phyloP scores from a whole-genome alignment of 2,113 vertebrate genomes.

The Colinus virginianus region DNA sequence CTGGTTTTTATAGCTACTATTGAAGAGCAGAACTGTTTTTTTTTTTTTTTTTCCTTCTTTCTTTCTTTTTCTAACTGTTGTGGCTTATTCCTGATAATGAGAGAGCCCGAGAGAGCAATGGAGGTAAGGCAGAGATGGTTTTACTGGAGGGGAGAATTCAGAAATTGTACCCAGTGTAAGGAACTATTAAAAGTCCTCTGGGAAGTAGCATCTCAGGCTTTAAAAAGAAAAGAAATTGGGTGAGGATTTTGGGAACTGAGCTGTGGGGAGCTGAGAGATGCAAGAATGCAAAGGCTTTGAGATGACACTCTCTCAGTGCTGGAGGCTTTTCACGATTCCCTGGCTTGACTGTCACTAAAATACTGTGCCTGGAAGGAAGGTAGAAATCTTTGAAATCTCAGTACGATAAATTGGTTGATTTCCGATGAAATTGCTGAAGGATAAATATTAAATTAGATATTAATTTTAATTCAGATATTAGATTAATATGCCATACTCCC shows the following conservation, averaged over 20 bases:
- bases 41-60: too few relatives aligned
- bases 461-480: not conserved
- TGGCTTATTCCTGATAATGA: not conserved
- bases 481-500: not conserved
- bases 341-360: not conserved
- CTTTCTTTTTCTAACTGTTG: not conserved
- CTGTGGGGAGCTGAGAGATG: not conserved
- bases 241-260: not conserved
- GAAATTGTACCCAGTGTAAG: not conserved
- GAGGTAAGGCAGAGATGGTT: not conserved
- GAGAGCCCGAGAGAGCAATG: not conserved
- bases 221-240: not conserved
- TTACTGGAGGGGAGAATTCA: not conserved
- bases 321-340: not conserved
- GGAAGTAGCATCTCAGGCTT: not conserved
- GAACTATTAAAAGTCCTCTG: not conserved
- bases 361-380: not conserved
- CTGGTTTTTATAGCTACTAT: not conserved
- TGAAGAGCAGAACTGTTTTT: not conserved
- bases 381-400: not conserved
- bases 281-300: not conserved
- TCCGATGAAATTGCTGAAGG: not conserved
- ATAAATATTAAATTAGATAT: conserved; percentile 39
- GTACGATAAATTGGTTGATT: not conserved
- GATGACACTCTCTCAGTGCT: not conserved